These are phyloP conservation scores for Pseudochaenichthys georgianus DNA, from an alignment of 2,797 vertebrate species.

Conservation along the genomic window DNA sequence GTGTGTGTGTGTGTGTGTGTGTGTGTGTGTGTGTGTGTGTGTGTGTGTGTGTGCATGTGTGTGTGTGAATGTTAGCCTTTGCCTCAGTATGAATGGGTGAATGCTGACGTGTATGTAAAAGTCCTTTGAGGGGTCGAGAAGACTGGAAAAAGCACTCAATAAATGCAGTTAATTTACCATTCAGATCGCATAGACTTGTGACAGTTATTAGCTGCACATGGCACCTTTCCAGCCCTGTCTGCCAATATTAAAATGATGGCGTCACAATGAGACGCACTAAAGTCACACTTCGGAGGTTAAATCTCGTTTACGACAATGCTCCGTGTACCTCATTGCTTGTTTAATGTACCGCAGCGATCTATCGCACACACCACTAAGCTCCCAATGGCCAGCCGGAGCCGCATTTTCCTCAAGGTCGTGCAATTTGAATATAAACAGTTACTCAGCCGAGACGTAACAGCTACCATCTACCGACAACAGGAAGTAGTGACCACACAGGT, in stretches of 20 bases:
- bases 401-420: slow-evolving; percentile 64
- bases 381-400: slow-evolving; percentile 55
- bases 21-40: no score
- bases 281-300: slow-evolving; percentile 55
- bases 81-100: no score
- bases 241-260: slow-evolving; percentile 32
- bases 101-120: no score
- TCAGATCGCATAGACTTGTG: slow-evolving; percentile 8
- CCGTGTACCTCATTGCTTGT: slow-evolving; percentile 62
- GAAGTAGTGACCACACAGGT: slow-evolving; percentile 35
- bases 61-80: no score
- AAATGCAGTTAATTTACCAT: background rate
- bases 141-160: no score
- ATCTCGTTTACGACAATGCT: slow-evolving; percentile 61
- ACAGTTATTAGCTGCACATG: slow-evolving; percentile 37
- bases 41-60: no score
- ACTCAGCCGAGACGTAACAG: slow-evolving; percentile 45
- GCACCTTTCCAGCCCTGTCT: slow-evolving; percentile 31
- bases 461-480: slow-evolving; percentile 13
- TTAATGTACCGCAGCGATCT: slow-evolving; percentile 71
- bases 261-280: slow-evolving; percentile 33
- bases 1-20: no score
- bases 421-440: slow-evolving; percentile 70
- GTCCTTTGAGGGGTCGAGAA: no score
- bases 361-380: slow-evolving; percentile 67